Percentiles rank a stretch among this genome's conserved stretches.
phyloP scores from a whole-genome alignment of 1,140 invertebrate genomes.

The Mercenaria mercenaria region DNA sequence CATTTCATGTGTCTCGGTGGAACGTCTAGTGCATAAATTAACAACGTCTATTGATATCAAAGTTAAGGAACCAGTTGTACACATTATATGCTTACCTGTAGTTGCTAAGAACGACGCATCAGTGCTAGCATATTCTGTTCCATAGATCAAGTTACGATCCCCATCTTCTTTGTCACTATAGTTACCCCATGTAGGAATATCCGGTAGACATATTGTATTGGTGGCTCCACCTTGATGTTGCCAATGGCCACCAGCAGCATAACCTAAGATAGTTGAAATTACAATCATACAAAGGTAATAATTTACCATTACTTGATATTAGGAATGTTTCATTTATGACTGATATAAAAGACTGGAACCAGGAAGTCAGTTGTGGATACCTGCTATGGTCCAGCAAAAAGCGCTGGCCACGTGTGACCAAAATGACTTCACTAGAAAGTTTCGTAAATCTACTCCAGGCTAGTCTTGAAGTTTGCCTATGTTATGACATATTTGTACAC shows the following conservation, averaged over 20 bases:
- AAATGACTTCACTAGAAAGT: too few relatives aligned
- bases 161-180: neutral
- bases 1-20: neutral
- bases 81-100: too few relatives aligned
- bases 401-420: too few relatives aligned
- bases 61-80: too few relatives aligned
- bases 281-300: neutral
- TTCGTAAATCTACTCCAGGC: too few relatives aligned
- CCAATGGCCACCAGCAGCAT: constrained; percentile 39
- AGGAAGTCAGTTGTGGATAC: neutral
- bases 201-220: constrained; percentile 53
- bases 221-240: constrained; percentile 47
- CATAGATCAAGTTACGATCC: neutral
- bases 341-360: neutral
- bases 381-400: neutral
- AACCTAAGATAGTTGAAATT: constrained; percentile 15
- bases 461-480: too few relatives aligned
- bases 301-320: too few relatives aligned
- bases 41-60: too few relatives aligned
- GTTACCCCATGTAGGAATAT: constrained; percentile 22
- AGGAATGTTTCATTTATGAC: neutral
- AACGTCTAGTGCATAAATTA: too few relatives aligned
- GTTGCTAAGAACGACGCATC: neutral
- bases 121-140: constrained; percentile 37
- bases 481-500: too few relatives aligned